Evolutionary conservation across 2,113 vertebrate species (phyloP), one percentile per base, ranked within the genome.

Genomic region (Trinectes maculatus): DNA sequence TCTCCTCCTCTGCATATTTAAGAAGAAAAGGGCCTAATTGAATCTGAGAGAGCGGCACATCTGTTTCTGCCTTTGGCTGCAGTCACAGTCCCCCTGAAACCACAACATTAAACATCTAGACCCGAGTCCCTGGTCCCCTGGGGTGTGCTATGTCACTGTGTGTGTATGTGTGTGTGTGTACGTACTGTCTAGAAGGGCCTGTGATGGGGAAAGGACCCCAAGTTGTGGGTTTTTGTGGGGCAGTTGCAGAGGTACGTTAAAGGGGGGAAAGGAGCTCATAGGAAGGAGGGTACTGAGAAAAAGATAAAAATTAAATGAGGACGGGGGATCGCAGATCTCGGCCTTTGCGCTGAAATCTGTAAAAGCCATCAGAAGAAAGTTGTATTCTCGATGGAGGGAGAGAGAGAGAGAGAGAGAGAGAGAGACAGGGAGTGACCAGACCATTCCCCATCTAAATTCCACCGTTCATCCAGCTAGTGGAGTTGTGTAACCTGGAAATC

Each of bases 61-160:
- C 85, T 91, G 90, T 89, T 91, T 88, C 90, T 90, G 83, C 75
- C 84, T 87, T 78, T 70, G 80, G 71, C 77, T 76, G 56, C 81
- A 82, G 84, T 83, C 85, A 60, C 57, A 84, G 87, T 85, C 80
- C 80, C 81, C 79, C 83, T 85, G 61, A 79, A 89, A 85, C 88
- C 84, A 72, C 86, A 85, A 78, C 87, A 89, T 90, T 85, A 90
- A 90, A 88, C 74, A 85, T 84, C 82, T 73, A 85, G 61, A 53
- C 77, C 70, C 64, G 25, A 47, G 80, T 79, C 77, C 72, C 62
- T 31, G 51, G 60, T 61, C 64, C 79, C 74, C 52, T 53, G 69
- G 48, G 66, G 71, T 75, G 53, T 13, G 69, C 52, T 49, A 11
- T 47, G 72, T 72, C 24, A 25, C 63, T 59, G 33, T 66, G 65